These are phyloP conservation scores for Caenorhabditis drosophilae DNA, from an alignment of 2,888 invertebrate species.

Conservation along the genomic window DNA sequence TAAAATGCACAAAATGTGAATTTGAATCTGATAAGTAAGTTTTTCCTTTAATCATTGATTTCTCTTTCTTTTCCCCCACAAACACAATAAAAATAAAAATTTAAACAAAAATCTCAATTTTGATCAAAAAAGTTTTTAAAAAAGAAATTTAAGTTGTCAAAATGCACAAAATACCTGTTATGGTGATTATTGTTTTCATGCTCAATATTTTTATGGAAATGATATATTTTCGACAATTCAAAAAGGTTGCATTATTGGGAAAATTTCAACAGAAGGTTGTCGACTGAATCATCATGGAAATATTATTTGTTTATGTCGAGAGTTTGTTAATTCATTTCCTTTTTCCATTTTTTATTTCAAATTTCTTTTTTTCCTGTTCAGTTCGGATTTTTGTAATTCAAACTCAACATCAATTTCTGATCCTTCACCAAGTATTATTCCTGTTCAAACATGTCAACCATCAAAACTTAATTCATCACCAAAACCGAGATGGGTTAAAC, in stretches of 20 bases:
- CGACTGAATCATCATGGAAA: constrained; percentile 44
- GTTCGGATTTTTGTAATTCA: constrained; percentile 33
- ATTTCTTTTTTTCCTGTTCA: too few species aligned
- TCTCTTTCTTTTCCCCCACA: too few species aligned
- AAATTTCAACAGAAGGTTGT: constrained; percentile 33
- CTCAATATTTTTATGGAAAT: constrained; percentile 32
- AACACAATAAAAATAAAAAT: too few species aligned
- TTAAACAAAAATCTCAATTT: too few species aligned
- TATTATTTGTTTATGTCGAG: constrained; percentile 41
- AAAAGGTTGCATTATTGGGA: constrained; percentile 43
- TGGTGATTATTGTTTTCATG: constrained; percentile 34
- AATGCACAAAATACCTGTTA: constrained; percentile 10
- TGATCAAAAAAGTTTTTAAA: too few species aligned
- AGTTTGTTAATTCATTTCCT: constrained; percentile 11
- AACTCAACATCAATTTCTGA: constrained; percentile 26
- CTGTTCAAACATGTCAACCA: constrained; percentile 38
- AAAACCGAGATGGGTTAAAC: constrained; percentile 33
- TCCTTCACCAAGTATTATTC: constrained; percentile 13
- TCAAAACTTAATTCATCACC: constrained; percentile 26
- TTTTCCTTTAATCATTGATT: too few species aligned
- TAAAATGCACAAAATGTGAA: constrained; percentile 28
- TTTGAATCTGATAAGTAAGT: constrained; percentile 18
- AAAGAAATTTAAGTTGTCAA: background rate
- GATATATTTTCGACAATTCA: constrained; percentile 21
- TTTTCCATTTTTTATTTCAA: background rate